Percentiles rank a stretch among this genome's conserved stretches.
These are phyloP conservation scores for Odocoileus virginianus DNA, from an alignment of 2,113 vertebrate genomes.

Conservation along the genomic window DNA sequence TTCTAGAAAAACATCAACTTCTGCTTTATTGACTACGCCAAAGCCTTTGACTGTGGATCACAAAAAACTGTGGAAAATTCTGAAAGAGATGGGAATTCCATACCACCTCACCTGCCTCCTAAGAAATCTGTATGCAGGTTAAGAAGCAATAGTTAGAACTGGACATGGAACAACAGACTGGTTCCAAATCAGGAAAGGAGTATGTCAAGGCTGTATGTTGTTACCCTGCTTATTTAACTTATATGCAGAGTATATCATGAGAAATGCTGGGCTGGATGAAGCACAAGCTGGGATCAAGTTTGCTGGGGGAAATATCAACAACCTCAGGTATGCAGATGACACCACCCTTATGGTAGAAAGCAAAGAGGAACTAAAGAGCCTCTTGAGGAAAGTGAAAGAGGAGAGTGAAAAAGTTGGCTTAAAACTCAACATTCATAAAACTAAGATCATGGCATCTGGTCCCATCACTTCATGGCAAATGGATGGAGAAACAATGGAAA, in stretches of 20 bases:
- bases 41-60: neutral
- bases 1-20: neutral
- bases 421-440: neutral
- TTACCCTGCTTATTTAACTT: neutral
- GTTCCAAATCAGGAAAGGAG: neutral
- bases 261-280: neutral
- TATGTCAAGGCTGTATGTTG: neutral
- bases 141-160: neutral
- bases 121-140: neutral
- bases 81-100: neutral
- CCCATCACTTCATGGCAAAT: neutral
- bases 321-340: neutral
- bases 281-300: neutral
- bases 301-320: neutral
- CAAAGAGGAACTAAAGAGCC: rapidly evolving
- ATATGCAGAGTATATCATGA: neutral
- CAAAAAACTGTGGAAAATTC: neutral
- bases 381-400: neutral
- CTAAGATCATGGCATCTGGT: neutral
- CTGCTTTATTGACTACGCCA: rapidly evolving
- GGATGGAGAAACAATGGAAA: neutral
- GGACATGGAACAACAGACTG: neutral
- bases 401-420: neutral
- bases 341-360: neutral
- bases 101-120: neutral